These are phyloP conservation scores for Sitta carolinensis DNA, from an alignment of 2,797 vertebrate genomes.

Conservation along the genomic window DNA sequence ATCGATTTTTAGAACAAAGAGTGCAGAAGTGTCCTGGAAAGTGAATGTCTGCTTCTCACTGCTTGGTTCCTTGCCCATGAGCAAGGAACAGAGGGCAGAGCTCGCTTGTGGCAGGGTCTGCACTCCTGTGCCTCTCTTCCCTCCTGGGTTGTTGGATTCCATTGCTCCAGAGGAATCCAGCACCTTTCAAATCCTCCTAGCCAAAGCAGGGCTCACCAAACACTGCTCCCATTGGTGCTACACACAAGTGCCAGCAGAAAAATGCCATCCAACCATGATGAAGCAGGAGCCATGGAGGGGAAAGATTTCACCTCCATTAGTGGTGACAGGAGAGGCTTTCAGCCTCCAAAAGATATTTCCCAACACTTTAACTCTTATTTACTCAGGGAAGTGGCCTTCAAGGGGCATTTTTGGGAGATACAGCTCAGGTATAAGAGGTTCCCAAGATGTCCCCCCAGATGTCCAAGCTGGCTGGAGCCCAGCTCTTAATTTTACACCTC, in stretches of 20 bases:
- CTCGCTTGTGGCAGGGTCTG: rapidly evolving
- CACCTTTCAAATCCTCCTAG: not conserved
- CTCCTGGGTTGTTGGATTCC: not conserved
- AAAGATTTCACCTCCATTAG: not conserved
- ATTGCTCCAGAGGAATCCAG: not conserved
- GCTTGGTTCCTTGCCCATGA: not conserved
- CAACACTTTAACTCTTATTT: not conserved
- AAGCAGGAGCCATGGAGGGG: not conserved
- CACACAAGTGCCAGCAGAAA: not conserved
- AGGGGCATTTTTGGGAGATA: not conserved
- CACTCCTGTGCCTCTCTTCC: not conserved
- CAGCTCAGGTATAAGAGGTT: not conserved
- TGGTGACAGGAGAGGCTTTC: not conserved
- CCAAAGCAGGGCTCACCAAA: not conserved
- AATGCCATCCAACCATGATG: not conserved
- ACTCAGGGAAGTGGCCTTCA: not conserved
- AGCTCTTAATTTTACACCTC: not conserved
- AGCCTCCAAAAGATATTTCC: not conserved
- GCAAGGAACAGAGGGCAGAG: not conserved
- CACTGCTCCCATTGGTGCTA: not conserved
- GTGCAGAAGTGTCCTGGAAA: not conserved
- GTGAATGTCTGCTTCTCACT: not conserved
- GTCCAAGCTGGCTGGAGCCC: not conserved
- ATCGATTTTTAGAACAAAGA: slow-evolving; percentile 9
- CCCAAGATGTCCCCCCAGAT: not conserved